phyloP scores from a whole-genome alignment of 2,797 vertebrate species.

The Acipenser ruthenus region DNA sequence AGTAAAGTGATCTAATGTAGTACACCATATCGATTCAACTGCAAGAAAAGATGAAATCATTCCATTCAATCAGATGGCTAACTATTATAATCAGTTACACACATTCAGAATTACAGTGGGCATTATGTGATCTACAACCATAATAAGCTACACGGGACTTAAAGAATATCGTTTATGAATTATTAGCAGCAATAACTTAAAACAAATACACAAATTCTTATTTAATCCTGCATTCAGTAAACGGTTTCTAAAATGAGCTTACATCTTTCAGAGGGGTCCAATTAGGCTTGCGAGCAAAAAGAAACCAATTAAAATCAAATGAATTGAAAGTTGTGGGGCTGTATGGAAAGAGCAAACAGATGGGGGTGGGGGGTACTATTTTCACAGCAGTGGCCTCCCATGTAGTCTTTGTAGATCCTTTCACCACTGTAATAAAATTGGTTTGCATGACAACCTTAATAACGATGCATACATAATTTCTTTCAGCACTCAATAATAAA shows the following conservation, averaged over 20 bases:
- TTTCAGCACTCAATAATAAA: too few species aligned
- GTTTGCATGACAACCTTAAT: too few species aligned
- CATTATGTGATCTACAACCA: too few species aligned
- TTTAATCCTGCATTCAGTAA: slow-evolving; percentile 7
- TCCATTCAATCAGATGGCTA: too few species aligned
- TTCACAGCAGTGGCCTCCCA: background rate
- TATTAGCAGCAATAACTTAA: background rate
- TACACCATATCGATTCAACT: too few species aligned
- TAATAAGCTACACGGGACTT: too few species aligned
- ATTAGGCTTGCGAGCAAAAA: slow-evolving; percentile 4
- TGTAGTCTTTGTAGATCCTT: slow-evolving; percentile 2
- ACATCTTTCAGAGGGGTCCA: background rate
- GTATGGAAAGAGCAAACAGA: background rate
- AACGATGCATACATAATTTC: too few species aligned
- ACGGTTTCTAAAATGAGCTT: background rate
- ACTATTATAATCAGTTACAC: too few species aligned
- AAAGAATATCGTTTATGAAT: too few species aligned
- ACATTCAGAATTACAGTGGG: too few species aligned
- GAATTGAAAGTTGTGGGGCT: slow-evolving; percentile 3
- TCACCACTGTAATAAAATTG: background rate
- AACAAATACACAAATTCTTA: background rate
- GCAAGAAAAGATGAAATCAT: too few species aligned
- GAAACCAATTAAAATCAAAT: slow-evolving; percentile 7
- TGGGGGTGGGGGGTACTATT: background rate
- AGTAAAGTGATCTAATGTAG: too few species aligned